Base-by-base conservation (phyloP, 2,113 vertebrate genomes). In the Nerophis lumbriciformis region DNA sequence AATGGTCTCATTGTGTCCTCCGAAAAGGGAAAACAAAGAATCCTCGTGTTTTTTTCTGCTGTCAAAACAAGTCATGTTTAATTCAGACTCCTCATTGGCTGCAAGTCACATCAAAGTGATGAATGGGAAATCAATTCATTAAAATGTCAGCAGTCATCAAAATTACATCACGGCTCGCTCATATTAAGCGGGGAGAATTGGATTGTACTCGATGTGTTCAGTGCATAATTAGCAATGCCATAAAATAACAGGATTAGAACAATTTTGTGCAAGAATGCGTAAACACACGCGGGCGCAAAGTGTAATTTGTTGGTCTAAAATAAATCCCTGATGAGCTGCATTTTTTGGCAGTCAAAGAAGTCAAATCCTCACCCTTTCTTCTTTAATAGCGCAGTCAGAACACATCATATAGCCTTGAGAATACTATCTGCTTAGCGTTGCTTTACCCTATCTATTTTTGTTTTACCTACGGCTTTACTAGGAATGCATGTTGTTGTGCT, bases 71-170 rank as follows among this genome's bases (percentile, higher is more conserved):
- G 48, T 9, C 9, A 53, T 67, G 73, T 72, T 62, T 48, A 19
- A 61, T 51, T 73, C 75, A 82, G 80, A 70, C 61, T 59, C 36
- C 64, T 73, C 53, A 64, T 79, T 78, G 75, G 64, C 67, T 72
- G 63, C 53, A 44, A 66, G 63, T 71, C 48, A 52, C 47, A 64
- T 69, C 59, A 57, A 2, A 44, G 53, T 77, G 10, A 83, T 73
- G 76, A 28, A 28, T 75, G 44, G 28, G 28, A 28, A 28, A 76
- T 62, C 59, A 56, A 66, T 38, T 68, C 53, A 72, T 80, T 47
- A 72, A 77, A 72, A 66, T 1, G 7, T 56, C 53, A 73, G 65
- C 66, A 69, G 3, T 2, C 1, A 19, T 59, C 19, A 61, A 51
- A 28, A 52, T 63, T 59, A 36, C 39, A 71, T 48, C 52, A 48